phyloP scores from a whole-genome alignment of 2,888 invertebrate species.

The Trissoscelio sp. region DNA sequence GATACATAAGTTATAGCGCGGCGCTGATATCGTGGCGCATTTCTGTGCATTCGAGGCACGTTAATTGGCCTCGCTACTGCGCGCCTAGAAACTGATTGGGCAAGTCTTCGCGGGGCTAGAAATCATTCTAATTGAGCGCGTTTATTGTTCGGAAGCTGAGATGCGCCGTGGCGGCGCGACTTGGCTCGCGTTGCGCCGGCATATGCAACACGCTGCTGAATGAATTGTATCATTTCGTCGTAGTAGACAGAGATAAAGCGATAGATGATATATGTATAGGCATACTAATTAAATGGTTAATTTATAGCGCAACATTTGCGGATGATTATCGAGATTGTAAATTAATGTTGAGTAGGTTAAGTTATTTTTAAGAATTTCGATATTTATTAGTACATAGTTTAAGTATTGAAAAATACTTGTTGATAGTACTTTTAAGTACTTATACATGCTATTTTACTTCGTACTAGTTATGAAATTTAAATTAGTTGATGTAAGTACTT shows the following conservation, averaged over 20 bases:
- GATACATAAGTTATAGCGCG: too few relatives aligned
- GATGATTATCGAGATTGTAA: constrained; percentile 23
- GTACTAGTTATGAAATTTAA: too few relatives aligned
- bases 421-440: background rate
- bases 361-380: too few relatives aligned
- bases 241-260: background rate
- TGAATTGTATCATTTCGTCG: constrained; percentile 57
- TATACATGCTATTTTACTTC: background rate
- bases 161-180: constrained; percentile 52
- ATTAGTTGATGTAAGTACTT: too few relatives aligned
- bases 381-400: too few relatives aligned
- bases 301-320: constrained; percentile 24
- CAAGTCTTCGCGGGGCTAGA: constrained; percentile 56
- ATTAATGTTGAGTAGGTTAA: too few relatives aligned
- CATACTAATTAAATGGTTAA: constrained; percentile 44
- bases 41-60: constrained; percentile 59
- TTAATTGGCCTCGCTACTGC: constrained; percentile 61
- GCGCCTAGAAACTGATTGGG: constrained; percentile 64
- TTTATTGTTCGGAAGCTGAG: constrained; percentile 66
- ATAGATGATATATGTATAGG: constrained; percentile 8
- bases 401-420: background rate
- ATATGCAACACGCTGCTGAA: constrained; percentile 54
- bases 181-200: constrained; percentile 41
- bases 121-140: constrained; percentile 64
- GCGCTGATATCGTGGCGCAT: constrained; percentile 49